Evolutionary conservation across 2,888 invertebrate species (phyloP).

Genomic region (Phymatocera aterrima): DNA sequence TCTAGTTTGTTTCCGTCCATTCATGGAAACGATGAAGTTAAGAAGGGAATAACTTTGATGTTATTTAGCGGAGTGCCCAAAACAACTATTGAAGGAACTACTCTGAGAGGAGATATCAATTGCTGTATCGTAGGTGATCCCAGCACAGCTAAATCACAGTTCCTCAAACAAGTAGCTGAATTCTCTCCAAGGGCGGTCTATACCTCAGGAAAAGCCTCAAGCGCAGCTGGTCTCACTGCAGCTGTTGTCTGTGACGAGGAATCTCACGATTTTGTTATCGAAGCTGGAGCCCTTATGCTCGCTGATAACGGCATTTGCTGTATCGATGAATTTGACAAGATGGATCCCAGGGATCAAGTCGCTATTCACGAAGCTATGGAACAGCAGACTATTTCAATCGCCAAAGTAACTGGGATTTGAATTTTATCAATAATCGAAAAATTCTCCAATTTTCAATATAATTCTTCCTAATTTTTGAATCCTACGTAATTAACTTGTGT

Average conservation of each 20-base stretch:
- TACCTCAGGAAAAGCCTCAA: conserved; percentile 98
- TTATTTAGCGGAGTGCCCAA: conserved; percentile 98
- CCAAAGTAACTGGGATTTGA: too few relatives aligned
- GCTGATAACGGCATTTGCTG: conserved; percentile 99
- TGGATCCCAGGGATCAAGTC: conserved; percentile 98
- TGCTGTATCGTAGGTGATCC: conserved; percentile 99
- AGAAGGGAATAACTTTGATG: conserved; percentile 93
- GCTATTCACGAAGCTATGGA: conserved; percentile 99
- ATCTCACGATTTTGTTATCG: conserved; percentile 98
- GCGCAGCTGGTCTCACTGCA: conserved; percentile 98
- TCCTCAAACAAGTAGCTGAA: conserved; percentile 95
- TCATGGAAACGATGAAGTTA: conserved; percentile 98
- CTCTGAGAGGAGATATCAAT: conserved; percentile 96
- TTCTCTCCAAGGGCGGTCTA: conserved; percentile 98
- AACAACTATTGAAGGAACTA: conserved; percentile 92
- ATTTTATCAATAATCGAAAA: too few relatives aligned
- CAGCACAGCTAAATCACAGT: conserved; percentile 98
- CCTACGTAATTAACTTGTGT: background rate
- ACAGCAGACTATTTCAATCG: conserved; percentile 99
- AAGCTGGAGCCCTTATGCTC: conserved; percentile 99
- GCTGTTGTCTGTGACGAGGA: conserved; percentile 99
- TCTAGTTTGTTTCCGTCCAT: conserved; percentile 96
- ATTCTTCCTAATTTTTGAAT: conserved; percentile 3
- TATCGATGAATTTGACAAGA: conserved; percentile 99
- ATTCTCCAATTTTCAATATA: too few relatives aligned